Conservation (phyloP, 2,888 invertebrate genomes). For the Coremacera marginata region DNA sequence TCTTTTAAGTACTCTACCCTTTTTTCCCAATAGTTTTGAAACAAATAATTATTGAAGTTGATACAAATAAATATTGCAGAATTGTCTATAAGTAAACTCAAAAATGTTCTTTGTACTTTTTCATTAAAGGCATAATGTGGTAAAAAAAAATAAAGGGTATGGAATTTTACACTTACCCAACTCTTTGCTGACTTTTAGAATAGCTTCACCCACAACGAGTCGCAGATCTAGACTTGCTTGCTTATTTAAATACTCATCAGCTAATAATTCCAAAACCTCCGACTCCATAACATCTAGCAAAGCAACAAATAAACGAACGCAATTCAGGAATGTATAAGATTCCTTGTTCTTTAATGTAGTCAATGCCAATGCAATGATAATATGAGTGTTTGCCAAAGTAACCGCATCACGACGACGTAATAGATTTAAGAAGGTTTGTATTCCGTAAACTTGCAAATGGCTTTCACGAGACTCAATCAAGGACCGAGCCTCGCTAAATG, state of each 20-base stretch:
- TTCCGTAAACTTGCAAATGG: slow-evolving; percentile 66
- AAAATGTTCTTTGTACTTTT: too few relatives aligned
- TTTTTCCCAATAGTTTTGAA: too few relatives aligned
- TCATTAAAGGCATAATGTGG: too few relatives aligned
- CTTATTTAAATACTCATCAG: slow-evolving; percentile 64
- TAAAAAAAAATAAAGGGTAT: too few relatives aligned
- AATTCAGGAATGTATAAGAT: slow-evolving; percentile 68
- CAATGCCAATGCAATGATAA: slow-evolving; percentile 63
- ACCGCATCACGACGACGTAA: slow-evolving; percentile 57
- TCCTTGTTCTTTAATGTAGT: slow-evolving; percentile 62
- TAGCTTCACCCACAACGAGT: slow-evolving; percentile 66
- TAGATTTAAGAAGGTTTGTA: slow-evolving; percentile 61
- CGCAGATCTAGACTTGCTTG: slow-evolving; percentile 60
- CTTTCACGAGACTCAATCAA: slow-evolving; percentile 61
- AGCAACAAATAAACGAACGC: slow-evolving; percentile 63
- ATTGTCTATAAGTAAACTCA: too few relatives aligned
- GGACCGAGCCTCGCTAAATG: slow-evolving; percentile 55
- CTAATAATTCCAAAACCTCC: slow-evolving; percentile 64
- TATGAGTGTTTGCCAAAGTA: slow-evolving; percentile 59
- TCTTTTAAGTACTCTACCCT: too few relatives aligned
- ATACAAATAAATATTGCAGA: too few relatives aligned
- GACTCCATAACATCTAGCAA: slow-evolving; percentile 62
- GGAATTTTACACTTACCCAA: slow-evolving; percentile 55
- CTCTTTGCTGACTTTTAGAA: slow-evolving; percentile 63
- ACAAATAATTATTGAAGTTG: too few relatives aligned